phyloP scores from a whole-genome alignment of 2,113 vertebrate genomes.

The Alectura lathami region DNA sequence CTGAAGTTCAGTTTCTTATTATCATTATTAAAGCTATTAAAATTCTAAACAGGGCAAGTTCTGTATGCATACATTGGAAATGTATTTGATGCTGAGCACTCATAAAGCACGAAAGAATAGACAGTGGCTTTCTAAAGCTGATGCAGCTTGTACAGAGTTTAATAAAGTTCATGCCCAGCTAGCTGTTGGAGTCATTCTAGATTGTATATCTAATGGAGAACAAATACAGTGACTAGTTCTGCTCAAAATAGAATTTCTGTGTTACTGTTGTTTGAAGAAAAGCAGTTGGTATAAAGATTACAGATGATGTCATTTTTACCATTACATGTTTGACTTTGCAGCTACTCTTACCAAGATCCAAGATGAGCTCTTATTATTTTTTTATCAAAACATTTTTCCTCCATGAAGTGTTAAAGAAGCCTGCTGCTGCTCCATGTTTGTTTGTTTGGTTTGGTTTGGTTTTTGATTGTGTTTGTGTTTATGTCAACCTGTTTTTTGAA shows the following conservation, averaged over 20 bases:
- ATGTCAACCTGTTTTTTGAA: not conserved
- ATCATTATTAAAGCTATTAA: not conserved
- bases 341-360: constrained; percentile 36
- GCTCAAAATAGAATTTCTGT: constrained; percentile 49
- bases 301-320: constrained; percentile 67
- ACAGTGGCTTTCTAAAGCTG: not conserved
- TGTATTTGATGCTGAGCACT: not conserved
- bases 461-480: not conserved
- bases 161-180: constrained; percentile 32
- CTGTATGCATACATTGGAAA: too few species aligned
- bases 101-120: not conserved
- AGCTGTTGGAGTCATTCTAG: constrained; percentile 23
- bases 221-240: constrained; percentile 41
- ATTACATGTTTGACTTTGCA: constrained; percentile 38
- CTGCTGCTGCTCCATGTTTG: not conserved
- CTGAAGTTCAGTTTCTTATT: not conserved
- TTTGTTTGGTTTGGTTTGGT: not conserved
- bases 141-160: constrained; percentile 15
- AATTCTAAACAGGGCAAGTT: not conserved
- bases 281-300: constrained; percentile 64
- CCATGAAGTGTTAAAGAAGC: constrained; percentile 7
- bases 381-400: constrained; percentile 53
- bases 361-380: constrained; percentile 41
- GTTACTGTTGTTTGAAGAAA: constrained; percentile 58
- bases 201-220: constrained; percentile 56